phyloP scores from a whole-genome alignment of 2,797 vertebrate genomes.

The Alectoris magna region DNA sequence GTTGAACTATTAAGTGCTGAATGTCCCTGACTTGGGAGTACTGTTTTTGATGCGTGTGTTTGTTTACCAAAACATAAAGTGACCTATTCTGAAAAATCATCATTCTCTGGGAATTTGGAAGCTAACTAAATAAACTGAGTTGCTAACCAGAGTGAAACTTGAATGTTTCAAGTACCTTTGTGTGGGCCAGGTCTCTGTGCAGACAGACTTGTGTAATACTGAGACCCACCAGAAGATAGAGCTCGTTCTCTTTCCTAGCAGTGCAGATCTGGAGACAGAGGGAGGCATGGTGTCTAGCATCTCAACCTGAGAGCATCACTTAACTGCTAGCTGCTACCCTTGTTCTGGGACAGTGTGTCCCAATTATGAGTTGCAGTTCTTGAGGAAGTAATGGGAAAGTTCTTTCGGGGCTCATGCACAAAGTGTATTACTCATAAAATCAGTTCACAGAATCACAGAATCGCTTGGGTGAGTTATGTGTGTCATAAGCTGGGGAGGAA shows the following conservation, averaged over 20 bases:
- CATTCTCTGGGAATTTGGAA: not conserved
- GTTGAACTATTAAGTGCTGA: not conserved
- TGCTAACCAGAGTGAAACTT: not conserved
- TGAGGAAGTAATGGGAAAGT: not conserved
- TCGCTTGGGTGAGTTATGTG: not conserved
- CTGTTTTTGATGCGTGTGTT: not conserved
- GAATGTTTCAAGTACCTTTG: accelerated
- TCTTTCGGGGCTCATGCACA: not conserved
- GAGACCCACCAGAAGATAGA: not conserved
- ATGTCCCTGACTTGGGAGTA: not conserved
- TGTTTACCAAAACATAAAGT: accelerated
- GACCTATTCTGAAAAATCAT: not conserved
- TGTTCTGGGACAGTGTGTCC: not conserved
- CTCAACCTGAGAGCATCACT: not conserved
- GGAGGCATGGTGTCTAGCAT: not conserved
- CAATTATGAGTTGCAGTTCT: not conserved
- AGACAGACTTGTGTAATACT: not conserved
- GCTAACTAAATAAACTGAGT: not conserved
- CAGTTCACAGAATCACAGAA: not conserved
- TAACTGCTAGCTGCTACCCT: not conserved
- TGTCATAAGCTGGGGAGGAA: not conserved
- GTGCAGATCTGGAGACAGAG: not conserved
- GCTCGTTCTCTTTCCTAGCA: not conserved
- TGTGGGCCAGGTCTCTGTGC: not conserved
- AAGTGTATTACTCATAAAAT: not conserved